Conservation (phyloP, 2,113 vertebrate species). For the Elaphurus davidianus region DNA sequence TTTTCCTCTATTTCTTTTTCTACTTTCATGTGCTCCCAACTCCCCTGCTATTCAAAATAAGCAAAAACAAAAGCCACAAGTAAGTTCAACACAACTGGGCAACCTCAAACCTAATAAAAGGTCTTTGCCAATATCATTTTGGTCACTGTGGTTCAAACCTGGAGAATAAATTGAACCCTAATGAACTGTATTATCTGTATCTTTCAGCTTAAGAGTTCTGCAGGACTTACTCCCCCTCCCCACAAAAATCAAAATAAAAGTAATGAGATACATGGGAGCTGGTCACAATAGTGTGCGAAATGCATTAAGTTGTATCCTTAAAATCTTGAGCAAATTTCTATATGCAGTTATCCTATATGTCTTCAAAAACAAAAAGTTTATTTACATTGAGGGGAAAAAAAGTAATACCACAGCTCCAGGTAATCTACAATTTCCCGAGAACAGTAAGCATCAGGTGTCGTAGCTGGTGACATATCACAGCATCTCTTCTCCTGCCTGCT, state of each 20-base stretch:
- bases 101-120: neutral
- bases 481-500: neutral
- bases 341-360: neutral
- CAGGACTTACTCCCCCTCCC: neutral
- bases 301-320: neutral
- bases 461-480: neutral
- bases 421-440: neutral
- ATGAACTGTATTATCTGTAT: neutral
- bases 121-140: neutral
- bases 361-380: neutral
- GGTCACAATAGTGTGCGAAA: neutral
- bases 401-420: neutral
- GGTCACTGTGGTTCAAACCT: neutral
- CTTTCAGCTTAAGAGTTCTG: neutral
- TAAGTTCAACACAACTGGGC: neutral
- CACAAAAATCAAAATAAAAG: neutral
- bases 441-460: neutral
- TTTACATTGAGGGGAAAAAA: neutral
- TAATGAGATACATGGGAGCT: neutral
- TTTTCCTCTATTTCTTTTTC: neutral
- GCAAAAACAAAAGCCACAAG: neutral
- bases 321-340: neutral
- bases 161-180: neutral
- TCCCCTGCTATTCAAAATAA: neutral
- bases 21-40: neutral